Evolutionary conservation across 2,888 invertebrate genomes (phyloP).

Genomic region (Parelbella ahira): DNA sequence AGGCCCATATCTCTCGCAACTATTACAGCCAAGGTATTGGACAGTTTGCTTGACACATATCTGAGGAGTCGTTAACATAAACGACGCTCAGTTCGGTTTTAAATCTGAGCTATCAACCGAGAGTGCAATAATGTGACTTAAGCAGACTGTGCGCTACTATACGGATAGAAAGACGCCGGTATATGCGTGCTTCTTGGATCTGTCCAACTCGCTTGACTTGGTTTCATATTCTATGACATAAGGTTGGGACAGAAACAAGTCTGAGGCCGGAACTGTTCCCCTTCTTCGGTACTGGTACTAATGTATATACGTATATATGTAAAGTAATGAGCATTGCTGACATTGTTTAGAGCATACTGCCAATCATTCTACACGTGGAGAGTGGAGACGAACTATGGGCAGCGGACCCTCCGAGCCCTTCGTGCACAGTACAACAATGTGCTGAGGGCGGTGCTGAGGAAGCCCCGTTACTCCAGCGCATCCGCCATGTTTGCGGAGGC

Average conservation of each 20-base stretch:
- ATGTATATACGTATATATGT: no score
- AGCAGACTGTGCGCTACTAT: slow-evolving; percentile 22
- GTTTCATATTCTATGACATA: neutral
- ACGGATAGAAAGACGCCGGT: slow-evolving; percentile 17
- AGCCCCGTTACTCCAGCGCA: slow-evolving; percentile 1
- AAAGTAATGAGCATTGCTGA: no score
- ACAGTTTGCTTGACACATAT: slow-evolving; percentile 26
- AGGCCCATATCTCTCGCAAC: slow-evolving; percentile 28
- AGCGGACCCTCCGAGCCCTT: neutral
- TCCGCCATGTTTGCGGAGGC: slow-evolving; percentile 2
- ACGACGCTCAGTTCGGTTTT: slow-evolving; percentile 27
- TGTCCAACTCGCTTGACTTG: slow-evolving; percentile 4
- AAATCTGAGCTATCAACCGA: slow-evolving; percentile 16
- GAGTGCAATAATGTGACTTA: slow-evolving; percentile 18
- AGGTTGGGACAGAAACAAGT: neutral
- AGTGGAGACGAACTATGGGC: slow-evolving; percentile 3
- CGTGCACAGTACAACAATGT: slow-evolving; percentile 1
- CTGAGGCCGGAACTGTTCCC: neutral
- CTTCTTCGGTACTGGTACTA: no score
- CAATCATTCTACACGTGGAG: slow-evolving; percentile 16
- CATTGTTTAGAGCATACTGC: slow-evolving; percentile 4
- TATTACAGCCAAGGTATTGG: slow-evolving; percentile 25
- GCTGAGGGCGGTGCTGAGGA: neutral
- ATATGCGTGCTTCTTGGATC: slow-evolving; percentile 15
- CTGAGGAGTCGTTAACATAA: slow-evolving; percentile 12